These are phyloP conservation scores for Natrix natrix DNA, from an alignment of 2,797 vertebrate species.

Conservation along the genomic window DNA sequence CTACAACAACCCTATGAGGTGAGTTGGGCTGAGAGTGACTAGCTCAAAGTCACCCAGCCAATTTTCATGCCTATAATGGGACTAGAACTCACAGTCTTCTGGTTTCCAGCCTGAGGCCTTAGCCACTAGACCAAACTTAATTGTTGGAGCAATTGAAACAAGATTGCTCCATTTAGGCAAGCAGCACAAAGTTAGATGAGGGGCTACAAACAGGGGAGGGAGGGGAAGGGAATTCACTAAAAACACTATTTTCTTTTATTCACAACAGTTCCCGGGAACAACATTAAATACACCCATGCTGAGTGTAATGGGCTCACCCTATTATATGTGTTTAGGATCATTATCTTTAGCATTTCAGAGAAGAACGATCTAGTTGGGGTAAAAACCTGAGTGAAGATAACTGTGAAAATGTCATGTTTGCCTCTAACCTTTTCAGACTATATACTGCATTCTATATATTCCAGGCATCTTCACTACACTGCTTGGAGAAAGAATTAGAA, in stretches of 20 bases:
- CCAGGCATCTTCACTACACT: not conserved
- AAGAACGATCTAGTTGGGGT: not conserved
- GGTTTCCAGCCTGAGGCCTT: not conserved
- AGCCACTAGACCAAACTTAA: not conserved
- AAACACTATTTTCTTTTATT: not conserved
- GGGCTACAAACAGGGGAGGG: not conserved
- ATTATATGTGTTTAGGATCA: not conserved
- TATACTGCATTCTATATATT: not conserved
- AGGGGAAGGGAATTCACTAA: not conserved
- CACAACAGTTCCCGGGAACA: not conserved
- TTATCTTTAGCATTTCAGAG: not conserved
- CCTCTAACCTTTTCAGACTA: not conserved
- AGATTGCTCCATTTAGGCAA: not conserved
- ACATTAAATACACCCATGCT: not conserved
- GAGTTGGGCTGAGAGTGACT: not conserved
- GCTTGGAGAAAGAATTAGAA: not conserved
- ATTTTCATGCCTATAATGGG: not conserved
- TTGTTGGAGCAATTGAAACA: not conserved
- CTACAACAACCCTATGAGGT: not conserved
- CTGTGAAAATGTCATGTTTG: not conserved
- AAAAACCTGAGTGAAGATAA: not conserved
- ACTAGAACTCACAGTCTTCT: not conserved
- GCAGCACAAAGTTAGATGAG: not conserved
- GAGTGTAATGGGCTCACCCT: not conserved
- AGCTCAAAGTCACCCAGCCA: not conserved